Base-by-base conservation (phyloP, 2,888 invertebrate species). In the Vanessa cardui region DNA sequence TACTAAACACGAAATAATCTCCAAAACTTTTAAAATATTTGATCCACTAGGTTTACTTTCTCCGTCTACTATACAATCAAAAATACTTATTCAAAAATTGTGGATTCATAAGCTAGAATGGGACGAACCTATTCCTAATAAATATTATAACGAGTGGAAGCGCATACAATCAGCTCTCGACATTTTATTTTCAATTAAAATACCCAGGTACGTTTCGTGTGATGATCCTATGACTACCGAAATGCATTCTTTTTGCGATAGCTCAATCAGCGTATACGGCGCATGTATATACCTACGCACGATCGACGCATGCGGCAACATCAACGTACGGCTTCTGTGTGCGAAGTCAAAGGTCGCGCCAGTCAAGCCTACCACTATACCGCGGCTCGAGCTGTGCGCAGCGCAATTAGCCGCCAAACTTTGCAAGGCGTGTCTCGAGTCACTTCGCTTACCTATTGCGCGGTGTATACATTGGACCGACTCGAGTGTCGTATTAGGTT, bases 21-120 rank as follows among this genome's bases (percentile, higher is more conserved):
- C 74, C 1, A n/a, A 60, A 9, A 61, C 64, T 3, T 70, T 64
- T 20, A 71, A 71, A 21, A 66, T 75, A 1, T 75, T 75, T 59
- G 74, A 75, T 59, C 70, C 74, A 1, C 33, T 73, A 4, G 75
- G 72, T 0, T 49, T 72, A 12, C 60, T 76, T 21, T 69, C 68
- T 44, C 62, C 66, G n/a, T 74, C 70, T 39, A 71, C 70, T 33
- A 72, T 75, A 21, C 52, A 54, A 44, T 65, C 73, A n/a, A 75
- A 75, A 73, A 71, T 74, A 9, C 16, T 75, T 6, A 50, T 73
- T 20, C 74, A 74, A 50, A 33, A 45, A 5, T 39, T 75, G 49
- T 75, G 73, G 45, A n/a, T n/a, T n/a, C n/a, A n/a, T n/a, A 21
- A 21, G 20, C 52, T 52, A n/a, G n/a, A n/a, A n/a, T n/a, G n/a